Base-by-base conservation (phyloP, 1,140 invertebrate genomes). In the Tachypleus tridentatus region DNA sequence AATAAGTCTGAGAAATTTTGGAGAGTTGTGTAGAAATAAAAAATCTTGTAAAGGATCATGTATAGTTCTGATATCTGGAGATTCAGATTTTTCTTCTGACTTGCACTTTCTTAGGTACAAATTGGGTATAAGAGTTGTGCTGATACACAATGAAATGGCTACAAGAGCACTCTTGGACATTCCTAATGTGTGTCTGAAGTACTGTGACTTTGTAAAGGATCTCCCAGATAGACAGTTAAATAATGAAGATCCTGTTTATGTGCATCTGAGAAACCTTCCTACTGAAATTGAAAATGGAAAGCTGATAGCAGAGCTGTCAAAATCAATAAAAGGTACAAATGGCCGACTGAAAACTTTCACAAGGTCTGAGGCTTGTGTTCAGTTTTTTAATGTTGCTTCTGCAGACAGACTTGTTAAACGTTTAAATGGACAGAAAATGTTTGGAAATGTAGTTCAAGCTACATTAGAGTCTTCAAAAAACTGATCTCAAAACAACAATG, bases 31-130 rank as follows among this genome's bases (percentile, higher is more conserved):
- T 50, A 11, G 49, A 54, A 9, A 48, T 29, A 52, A 11, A 5
- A 57, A 60, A 47, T 58, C 59, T 49, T 29, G 29, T 29, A 11
- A 64, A n/a, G 60, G 49, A 5, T 29, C 49, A 5, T 53, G 69
- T n/a, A 53, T 70, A 52, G 64, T 69, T 50, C 57, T 71, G 10
- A 65, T 71, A 11, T 69, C 69, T 7, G 67, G 70, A 4, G 70
- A 71, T 59, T 69, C 64, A 11, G 70, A 71, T 66, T 71, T 71
- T 63, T 50, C 60, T 11, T 11, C 51, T 49, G 65, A 54, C 51
- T 58, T 71, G 49, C 61, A 69, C 60, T 61, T 59, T 54, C 57
- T 71, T 10, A 50, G 60, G 7, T 71, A 68, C 53, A 59, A 64
- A 48, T 29, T 64, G 8, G 49, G 65, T 50, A 61, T 70, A 50